A percentile compares a stretch with the other conserved stretches of the same genome.
Conservation (phyloP, 2,797 vertebrate species). For the Poeciliopsis paucimaculata region DNA sequence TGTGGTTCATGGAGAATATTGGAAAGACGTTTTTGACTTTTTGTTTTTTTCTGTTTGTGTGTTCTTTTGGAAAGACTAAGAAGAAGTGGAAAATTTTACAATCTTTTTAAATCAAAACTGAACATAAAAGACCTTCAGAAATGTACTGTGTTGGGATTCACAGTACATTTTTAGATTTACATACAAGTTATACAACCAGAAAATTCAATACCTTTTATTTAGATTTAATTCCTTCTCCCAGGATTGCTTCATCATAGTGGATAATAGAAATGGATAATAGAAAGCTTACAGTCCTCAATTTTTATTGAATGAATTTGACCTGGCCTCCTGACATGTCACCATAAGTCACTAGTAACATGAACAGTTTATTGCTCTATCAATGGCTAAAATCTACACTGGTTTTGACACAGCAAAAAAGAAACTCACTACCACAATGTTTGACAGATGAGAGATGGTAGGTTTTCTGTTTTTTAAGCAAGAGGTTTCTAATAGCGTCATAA, state of each 20-base stretch:
- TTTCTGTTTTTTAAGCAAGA: neutral
- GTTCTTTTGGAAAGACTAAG: neutral
- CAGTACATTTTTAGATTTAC: neutral
- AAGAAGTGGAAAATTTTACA: neutral
- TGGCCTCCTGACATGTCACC: neutral
- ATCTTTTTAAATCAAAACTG: neutral
- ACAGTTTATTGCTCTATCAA: neutral
- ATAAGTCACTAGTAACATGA: neutral
- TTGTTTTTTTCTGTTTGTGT: neutral
- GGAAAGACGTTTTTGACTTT: slow-evolving; percentile 12
- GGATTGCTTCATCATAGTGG: neutral
- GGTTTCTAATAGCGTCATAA: neutral
- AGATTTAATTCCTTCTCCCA: neutral
- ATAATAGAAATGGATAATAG: neutral
- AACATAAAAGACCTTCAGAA: neutral
- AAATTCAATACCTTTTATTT: neutral
- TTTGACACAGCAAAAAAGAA: neutral
- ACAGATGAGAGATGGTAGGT: neutral
- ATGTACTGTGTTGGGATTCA: neutral
- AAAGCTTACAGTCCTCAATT: neutral
- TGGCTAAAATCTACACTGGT: neutral
- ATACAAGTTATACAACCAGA: neutral
- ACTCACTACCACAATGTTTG: neutral
- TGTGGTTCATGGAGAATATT: slow-evolving; percentile 31
- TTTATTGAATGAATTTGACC: neutral